phyloP scores from a whole-genome alignment of 2,797 vertebrate species.

The Channa striata region DNA sequence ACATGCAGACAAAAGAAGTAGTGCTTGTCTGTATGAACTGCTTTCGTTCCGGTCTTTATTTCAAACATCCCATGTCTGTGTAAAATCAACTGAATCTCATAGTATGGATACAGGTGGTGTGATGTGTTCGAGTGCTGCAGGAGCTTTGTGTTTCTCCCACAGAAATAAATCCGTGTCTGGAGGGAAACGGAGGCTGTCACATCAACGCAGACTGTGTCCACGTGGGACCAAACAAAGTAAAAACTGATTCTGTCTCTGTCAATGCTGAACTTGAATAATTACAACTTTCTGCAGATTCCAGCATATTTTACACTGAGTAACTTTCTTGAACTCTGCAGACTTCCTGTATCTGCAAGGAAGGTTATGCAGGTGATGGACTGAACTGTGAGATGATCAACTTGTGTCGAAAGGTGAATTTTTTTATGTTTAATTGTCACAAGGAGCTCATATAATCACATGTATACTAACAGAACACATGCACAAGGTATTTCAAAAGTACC shows the following conservation, averaged over 20 bases:
- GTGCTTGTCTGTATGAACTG: too few relatives aligned
- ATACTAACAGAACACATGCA: too few relatives aligned
- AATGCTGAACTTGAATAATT: too few relatives aligned
- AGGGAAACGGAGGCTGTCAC: conserved; percentile 87
- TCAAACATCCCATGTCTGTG: background rate
- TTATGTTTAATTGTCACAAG: too few relatives aligned
- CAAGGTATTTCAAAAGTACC: too few relatives aligned
- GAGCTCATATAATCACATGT: too few relatives aligned
- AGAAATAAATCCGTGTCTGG: conserved; percentile 94
- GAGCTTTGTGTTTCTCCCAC: conserved; percentile 43
- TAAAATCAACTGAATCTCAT: background rate
- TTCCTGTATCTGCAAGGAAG: conserved; percentile 86
- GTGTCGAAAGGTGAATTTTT: conserved; percentile 84
- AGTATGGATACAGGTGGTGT: background rate
- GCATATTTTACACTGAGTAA: rapidly evolving
- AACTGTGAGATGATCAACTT: conserved; percentile 84
- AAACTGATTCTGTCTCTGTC: background rate
- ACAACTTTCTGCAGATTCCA: background rate
- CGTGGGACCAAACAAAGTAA: conserved; percentile 92
- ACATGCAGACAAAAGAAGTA: too few relatives aligned
- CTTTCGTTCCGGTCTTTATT: too few relatives aligned
- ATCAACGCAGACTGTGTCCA: conserved; percentile 90
- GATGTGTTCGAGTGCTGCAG: conserved; percentile 20
- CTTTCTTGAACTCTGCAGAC: conserved; percentile 77
- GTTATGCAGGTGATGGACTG: conserved; percentile 87